A percentile compares a stretch with the other conserved stretches of the same genome.
These are phyloP conservation scores for Beris morrisii DNA, from an alignment of 2,888 invertebrate species.

Conservation along the genomic window DNA sequence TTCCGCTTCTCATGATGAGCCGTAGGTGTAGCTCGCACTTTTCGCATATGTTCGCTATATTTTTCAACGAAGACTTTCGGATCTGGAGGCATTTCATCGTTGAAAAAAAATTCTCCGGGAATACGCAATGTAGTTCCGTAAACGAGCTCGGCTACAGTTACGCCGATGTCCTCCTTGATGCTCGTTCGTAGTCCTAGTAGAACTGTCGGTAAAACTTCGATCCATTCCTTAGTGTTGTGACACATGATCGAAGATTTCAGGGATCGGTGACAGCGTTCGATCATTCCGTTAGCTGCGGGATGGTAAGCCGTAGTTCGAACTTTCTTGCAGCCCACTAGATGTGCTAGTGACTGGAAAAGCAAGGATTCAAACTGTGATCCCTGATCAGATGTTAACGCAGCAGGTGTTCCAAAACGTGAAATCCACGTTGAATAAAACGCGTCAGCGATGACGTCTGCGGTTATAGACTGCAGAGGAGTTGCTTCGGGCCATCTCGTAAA, in stretches of 20 bases:
- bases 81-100: no score
- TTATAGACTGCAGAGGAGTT: constrained; percentile 41
- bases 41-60: no score
- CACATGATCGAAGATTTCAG: constrained; percentile 43
- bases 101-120: no score
- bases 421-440: constrained; percentile 52
- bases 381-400: constrained; percentile 50
- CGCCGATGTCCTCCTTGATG: constrained; percentile 1
- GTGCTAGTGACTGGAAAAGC: constrained; percentile 44
- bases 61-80: no score
- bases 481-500: constrained; percentile 43
- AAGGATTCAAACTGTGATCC: constrained; percentile 50
- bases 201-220: constrained; percentile 1
- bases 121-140: no score
- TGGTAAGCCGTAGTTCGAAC: constrained; percentile 48
- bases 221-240: not conserved
- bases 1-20: no score
- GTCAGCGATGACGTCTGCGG: constrained; percentile 43
- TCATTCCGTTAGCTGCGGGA: constrained; percentile 50
- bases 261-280: constrained; percentile 52
- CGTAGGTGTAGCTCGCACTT: no score
- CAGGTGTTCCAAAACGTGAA: constrained; percentile 52
- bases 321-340: constrained; percentile 44
- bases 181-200: constrained; percentile 4
- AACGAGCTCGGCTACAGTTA: no score